These are phyloP conservation scores for Eubasilissa splendida DNA, from an alignment of 2,888 invertebrate species.

Conservation along the genomic window DNA sequence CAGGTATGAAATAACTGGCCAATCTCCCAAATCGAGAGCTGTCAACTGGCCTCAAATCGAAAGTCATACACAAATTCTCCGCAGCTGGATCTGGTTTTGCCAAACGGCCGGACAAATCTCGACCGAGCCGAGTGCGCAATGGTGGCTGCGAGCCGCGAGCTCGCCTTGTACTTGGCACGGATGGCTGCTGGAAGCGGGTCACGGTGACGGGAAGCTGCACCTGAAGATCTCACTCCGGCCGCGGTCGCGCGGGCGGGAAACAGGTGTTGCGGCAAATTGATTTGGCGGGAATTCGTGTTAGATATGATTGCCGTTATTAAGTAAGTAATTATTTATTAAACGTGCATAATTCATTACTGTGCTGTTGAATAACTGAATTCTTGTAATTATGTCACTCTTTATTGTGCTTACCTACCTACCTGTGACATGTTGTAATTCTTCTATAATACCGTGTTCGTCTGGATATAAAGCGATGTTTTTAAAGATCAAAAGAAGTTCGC, in stretches of 20 bases:
- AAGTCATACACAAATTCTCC: not conserved
- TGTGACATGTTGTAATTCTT: too few relatives aligned
- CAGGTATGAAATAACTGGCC: too few relatives aligned
- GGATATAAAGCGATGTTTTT: too few relatives aligned
- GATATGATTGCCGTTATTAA: not conserved
- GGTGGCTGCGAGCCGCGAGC: constrained; percentile 57
- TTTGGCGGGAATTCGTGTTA: not conserved
- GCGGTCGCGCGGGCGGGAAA: constrained; percentile 6
- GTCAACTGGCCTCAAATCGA: not conserved
- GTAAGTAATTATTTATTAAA: not conserved
- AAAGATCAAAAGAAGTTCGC: too few relatives aligned
- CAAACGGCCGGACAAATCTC: not conserved
- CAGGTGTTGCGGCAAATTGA: constrained; percentile 27
- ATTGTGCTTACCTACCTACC: too few relatives aligned
- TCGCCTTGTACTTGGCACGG: constrained; percentile 60
- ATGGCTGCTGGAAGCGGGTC: constrained; percentile 57
- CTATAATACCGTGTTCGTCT: too few relatives aligned
- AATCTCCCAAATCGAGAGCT: not conserved
- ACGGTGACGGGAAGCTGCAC: constrained; percentile 56
- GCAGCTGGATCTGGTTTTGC: not conserved
- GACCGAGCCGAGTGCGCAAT: constrained; percentile 45
- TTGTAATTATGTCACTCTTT: too few relatives aligned
- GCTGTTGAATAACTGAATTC: too few relatives aligned
- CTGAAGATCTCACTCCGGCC: not conserved
- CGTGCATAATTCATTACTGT: too few relatives aligned